Percentiles rank a stretch among this genome's conserved stretches.
phyloP scores from a whole-genome alignment of 2,797 vertebrate genomes.

The Notamacropus eugenii region DNA sequence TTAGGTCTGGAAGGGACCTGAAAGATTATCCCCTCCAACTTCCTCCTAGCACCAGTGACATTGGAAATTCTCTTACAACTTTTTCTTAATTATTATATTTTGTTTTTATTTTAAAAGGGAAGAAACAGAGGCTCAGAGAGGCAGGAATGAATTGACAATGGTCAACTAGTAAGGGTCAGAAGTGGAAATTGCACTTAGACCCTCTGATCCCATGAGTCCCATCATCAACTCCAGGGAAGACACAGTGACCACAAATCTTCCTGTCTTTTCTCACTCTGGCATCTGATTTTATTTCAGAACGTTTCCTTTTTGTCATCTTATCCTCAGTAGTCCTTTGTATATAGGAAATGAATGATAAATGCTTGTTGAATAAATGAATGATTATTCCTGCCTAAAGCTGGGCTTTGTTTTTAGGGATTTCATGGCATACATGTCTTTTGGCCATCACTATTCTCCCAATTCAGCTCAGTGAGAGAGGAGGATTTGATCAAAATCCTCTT shows the following conservation, averaged over 20 bases:
- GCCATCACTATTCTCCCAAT: neutral
- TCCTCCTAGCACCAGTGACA: neutral
- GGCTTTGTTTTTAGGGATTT: neutral
- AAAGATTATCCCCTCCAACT: neutral
- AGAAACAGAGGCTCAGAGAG: neutral
- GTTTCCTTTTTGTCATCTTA: neutral
- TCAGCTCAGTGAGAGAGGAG: neutral
- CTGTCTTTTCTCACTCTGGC: neutral
- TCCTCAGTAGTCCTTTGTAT: neutral
- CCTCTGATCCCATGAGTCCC: neutral
- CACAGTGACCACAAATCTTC: neutral
- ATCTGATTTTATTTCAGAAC: neutral
- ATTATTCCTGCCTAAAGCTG: neutral
- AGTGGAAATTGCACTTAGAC: neutral
- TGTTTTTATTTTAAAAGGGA: neutral
- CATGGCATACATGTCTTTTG: neutral
- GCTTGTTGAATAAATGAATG: neutral
- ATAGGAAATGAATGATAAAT: neutral
- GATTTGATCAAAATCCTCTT: neutral
- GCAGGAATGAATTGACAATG: neutral
- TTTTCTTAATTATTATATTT: neutral
- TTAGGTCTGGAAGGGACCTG: neutral
- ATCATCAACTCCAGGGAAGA: neutral
- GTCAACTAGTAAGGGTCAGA: neutral
- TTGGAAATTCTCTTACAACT: neutral